Base-by-base conservation (phyloP, 2,797 vertebrate genomes). In the Darevskia mixta region DNA sequence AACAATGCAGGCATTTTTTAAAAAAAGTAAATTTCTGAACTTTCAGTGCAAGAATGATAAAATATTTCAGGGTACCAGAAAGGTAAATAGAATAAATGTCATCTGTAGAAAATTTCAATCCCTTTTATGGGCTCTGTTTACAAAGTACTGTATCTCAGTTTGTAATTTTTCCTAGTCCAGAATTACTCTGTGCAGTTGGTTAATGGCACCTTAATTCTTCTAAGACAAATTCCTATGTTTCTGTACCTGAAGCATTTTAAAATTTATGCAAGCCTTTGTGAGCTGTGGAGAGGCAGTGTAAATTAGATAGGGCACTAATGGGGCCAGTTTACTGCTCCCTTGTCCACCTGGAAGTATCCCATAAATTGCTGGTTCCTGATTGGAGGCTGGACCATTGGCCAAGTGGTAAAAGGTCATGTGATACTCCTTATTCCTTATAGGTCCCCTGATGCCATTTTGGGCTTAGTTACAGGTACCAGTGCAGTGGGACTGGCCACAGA, bases 171-270 rank as follows among this genome's bases (percentile, higher is more conserved):
- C 87, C 90, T 76, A 94, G 84, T 85, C 92, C 94, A 89, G 95
- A 96, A 96, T 96, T 96, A 91, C 93, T 92, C 92, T 43, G 93
- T 95, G 96, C 94, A 96, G 95, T 97, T 97, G 95, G 91, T 96
- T 96, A 97, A 96, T 93, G 94, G 95, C 84, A 90, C 88, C 92
- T 95, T 96, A 94, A 95, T 96, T 96, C 96, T 94, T 88, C 90
- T 69, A 29, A 9, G 25, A 69, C 55, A 58, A 7, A 13, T 58
- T 17, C 55, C 55, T 18, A 58, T 58, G 55, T 58, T 58, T 15
- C 55, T 58, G 17, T 58, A 58, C 55, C 3, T 71, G 67, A n/a
- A 71, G 67, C 29, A 71, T 71, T 71, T 71, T 71, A n/a, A 71
- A n/a, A 4, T 35, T 72, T 72, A 72, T 72, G 13, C 6, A 72